These are phyloP conservation scores for Scaptodrosophila latifasciaeformis DNA, from an alignment of 2,888 invertebrate species.

Conservation along the genomic window DNA sequence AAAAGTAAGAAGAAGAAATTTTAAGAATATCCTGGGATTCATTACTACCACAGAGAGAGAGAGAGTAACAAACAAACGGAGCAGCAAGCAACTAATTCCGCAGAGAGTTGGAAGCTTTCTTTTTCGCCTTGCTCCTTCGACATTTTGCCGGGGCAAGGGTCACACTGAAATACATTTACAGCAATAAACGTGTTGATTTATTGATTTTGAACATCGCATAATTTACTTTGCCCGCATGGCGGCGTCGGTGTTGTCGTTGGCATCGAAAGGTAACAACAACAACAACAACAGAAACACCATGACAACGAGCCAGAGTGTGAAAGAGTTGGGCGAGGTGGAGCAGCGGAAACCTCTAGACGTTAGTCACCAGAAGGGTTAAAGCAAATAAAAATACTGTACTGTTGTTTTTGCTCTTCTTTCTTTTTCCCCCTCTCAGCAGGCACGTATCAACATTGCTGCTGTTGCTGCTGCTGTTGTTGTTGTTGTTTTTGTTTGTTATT, in stretches of 20 bases:
- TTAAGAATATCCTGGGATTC: no score
- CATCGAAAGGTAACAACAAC: constrained; percentile 12
- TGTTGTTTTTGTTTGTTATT: constrained; percentile 12
- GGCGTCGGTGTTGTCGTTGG: constrained; percentile 12
- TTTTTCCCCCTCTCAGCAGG: constrained; percentile 41
- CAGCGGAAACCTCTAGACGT: no score
- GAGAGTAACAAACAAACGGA: constrained; percentile 25
- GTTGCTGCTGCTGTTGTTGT: constrained; percentile 6
- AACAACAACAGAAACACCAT: constrained; percentile 1
- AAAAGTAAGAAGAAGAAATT: no score
- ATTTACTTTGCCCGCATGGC: constrained; percentile 62
- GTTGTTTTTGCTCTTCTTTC: no score
- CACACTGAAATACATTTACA: constrained; percentile 49
- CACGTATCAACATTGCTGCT: constrained; percentile 20
- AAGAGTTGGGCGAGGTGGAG: no score
- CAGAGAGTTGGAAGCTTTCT: no score
- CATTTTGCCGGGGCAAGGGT: not conserved
- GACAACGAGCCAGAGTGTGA: constrained; percentile 1
- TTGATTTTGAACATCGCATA: constrained; percentile 69
- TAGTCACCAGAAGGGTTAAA: no score
- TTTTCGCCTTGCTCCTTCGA: no score
- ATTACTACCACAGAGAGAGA: no score
- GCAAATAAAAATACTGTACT: constrained; percentile 57
- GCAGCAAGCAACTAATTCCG: no score
- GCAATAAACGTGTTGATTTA: constrained; percentile 69